Base-by-base conservation (phyloP, 2,888 invertebrate species). In the Venusia cambrica region DNA sequence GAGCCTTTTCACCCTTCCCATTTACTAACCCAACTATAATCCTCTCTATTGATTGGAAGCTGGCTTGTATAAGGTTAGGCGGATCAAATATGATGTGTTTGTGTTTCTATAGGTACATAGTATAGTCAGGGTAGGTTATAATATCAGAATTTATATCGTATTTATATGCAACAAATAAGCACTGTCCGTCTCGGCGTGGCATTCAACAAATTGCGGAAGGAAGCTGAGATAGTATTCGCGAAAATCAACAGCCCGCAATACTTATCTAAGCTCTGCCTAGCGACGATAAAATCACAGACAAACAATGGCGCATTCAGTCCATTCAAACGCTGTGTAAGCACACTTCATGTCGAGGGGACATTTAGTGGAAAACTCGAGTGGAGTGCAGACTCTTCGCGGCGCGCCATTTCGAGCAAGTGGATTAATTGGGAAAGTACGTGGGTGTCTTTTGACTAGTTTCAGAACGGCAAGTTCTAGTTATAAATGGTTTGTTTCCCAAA, bases 321-420 rank as follows among this genome's bases (percentile, higher is more conserved):
- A 30, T 17, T 7, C 26, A 30, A 28, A 18, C 25, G 27, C 25
- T 25, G 16, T 27, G 34, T 14, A 13, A 18, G 29, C 24, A 32
- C 38, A 29, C 38, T 36, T 17, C 17, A 16, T 14, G 14, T 15
- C 32, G 22, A 36, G 36, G 30, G 30, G 36, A 37, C 38, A 31
- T 30, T 31, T 33, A 44, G 29, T 32, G 33, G 32, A 44, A 30
- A 36, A 25, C 32, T 39, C 24, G 31, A 38, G 35, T 21, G 26
- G 18, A 34, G 28, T 19, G 29, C 19, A 19, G 29, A 18, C 31
- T 22, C 39, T 31, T 24, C 14, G 19, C 27, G n/a, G 25, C 30
- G 31, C 26, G 35, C 27, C 40, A 22, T 40, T 40, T 40, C 17
- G 25, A 18, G 25, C 21, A 26, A 19, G 32, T 18, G 24, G 32